These are phyloP conservation scores for Sminthurides aquaticus DNA, from an alignment of 2,888 invertebrate species.

Conservation along the genomic window DNA sequence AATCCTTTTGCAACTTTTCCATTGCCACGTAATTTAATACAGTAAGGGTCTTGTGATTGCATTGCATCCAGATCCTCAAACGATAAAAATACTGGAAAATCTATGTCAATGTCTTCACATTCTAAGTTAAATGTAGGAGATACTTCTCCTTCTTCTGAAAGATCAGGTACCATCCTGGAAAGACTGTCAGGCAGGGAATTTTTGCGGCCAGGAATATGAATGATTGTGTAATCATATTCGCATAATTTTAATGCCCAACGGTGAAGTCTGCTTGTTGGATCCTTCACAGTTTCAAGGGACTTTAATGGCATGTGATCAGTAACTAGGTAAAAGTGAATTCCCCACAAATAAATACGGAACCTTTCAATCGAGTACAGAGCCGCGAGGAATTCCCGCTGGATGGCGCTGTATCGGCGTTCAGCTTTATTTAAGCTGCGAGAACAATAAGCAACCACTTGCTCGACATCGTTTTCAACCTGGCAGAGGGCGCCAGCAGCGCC, in stretches of 20 bases:
- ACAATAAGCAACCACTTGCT: conserved; percentile 25
- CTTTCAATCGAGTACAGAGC: conserved; percentile 46
- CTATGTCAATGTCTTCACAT: too few relatives aligned
- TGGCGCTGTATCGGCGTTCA: conserved; percentile 47
- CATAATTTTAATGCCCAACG: neutral
- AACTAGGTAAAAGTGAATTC: conserved; percentile 44
- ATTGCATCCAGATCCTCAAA: neutral
- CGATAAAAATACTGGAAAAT: neutral
- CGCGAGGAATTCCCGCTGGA: conserved; percentile 47
- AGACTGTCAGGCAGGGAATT: neutral
- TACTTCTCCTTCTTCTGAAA: neutral
- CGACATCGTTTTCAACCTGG: conserved; percentile 21
- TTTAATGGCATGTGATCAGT: conserved; percentile 49
- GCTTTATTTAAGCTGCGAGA: conserved; percentile 33
- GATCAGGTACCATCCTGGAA: neutral
- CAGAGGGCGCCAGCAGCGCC: neutral
- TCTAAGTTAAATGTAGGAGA: too few relatives aligned
- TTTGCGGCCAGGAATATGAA: neutral
- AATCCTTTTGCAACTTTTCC: neutral
- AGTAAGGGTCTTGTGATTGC: neutral
- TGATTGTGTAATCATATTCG: neutral
- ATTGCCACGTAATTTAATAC: neutral
- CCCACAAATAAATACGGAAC: conserved; percentile 47
- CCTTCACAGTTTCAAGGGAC: neutral
- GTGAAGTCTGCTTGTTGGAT: neutral